phyloP scores from a whole-genome alignment of 2,888 invertebrate genomes.

The Andrena marginata region DNA sequence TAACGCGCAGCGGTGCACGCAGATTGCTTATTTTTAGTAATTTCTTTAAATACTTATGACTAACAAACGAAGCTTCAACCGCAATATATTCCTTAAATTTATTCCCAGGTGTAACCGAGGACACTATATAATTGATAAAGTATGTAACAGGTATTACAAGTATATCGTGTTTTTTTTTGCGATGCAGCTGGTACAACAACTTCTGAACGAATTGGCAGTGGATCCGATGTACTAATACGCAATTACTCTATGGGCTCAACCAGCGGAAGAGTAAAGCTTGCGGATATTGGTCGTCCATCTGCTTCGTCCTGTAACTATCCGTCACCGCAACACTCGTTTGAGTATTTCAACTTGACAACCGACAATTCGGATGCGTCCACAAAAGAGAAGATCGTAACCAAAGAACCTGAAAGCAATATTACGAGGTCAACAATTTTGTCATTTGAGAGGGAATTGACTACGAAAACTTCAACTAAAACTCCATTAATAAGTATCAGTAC shows the following conservation, averaged over 20 bases:
- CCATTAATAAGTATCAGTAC: conserved; percentile 91
- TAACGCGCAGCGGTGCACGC: no score
- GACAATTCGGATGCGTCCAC: conserved; percentile 61
- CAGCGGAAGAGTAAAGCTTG: conserved; percentile 83
- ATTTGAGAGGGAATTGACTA: conserved; percentile 20
- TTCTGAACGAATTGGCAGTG: conserved; percentile 40
- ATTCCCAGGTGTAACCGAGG: no score
- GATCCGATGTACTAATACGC: conserved; percentile 69
- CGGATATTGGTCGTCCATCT: conserved; percentile 85
- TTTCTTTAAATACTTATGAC: no score
- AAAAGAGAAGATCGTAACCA: conserved; percentile 58
- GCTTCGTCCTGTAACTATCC: conserved; percentile 84
- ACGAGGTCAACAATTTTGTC: conserved; percentile 15
- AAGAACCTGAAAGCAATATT: conserved; percentile 56
- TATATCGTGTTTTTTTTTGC: conserved; percentile 64
- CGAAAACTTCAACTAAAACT: conserved; percentile 83
- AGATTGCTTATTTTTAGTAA: no score
- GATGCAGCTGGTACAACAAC: conserved; percentile 48
- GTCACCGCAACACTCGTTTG: conserved; percentile 85
- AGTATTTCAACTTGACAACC: conserved; percentile 80
- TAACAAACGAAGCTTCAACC: no score
- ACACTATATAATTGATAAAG: no score
- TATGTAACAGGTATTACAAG: background rate
- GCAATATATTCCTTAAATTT: no score
- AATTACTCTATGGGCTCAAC: conserved; percentile 83